Conservation (phyloP, 2,888 invertebrate genomes). For the Leptothorax acervorum region DNA sequence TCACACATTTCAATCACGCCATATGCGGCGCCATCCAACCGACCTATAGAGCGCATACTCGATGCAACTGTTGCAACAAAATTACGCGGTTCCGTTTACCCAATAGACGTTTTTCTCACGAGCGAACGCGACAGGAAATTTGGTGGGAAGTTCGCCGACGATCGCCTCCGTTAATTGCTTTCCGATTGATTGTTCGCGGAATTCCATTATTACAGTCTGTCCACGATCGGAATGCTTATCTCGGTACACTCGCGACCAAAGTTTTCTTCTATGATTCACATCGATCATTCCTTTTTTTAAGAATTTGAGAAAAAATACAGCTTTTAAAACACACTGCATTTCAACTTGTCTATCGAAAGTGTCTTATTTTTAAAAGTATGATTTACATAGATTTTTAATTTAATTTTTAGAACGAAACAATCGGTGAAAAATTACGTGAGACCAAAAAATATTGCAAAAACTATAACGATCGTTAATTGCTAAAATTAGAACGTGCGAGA, state of each 20-base stretch:
- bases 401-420: background rate
- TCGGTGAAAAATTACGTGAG: background rate
- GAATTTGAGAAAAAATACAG: background rate
- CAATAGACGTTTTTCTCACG: conserved; percentile 46
- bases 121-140: conserved; percentile 51
- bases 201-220: conserved; percentile 57
- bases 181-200: conserved; percentile 59
- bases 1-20: background rate
- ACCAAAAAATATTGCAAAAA: background rate
- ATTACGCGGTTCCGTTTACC: conserved; percentile 36
- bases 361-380: background rate
- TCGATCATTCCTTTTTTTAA: background rate
- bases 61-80: conserved; percentile 38
- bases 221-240: conserved; percentile 41
- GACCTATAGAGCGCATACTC: background rate
- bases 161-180: conserved; percentile 59
- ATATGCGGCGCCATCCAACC: background rate
- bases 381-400: background rate
- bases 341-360: background rate
- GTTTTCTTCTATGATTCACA: background rate
- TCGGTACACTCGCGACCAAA: conserved; percentile 14
- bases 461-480: background rate
- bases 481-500: background rate
- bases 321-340: background rate
- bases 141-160: conserved; percentile 44